A percentile compares a stretch with the other conserved stretches of the same genome.
phyloP scores from a whole-genome alignment of 2,888 invertebrate species.

The Tachina lurida region DNA sequence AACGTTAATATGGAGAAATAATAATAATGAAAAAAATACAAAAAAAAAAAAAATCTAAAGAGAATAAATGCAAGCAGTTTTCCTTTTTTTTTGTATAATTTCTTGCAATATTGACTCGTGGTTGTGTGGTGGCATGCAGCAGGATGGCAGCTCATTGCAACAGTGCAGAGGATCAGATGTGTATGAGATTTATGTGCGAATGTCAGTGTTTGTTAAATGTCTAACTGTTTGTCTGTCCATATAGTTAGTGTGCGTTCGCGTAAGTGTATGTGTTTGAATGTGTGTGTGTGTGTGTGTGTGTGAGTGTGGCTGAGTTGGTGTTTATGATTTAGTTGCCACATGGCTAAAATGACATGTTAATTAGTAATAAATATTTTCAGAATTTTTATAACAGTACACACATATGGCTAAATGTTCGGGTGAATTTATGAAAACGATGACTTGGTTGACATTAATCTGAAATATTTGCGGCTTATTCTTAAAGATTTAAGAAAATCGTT shows the following conservation, averaged over 20 bases:
- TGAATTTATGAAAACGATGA: slow-evolving; percentile 11
- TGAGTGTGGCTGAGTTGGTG: slow-evolving; percentile 64
- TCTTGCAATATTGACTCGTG: slow-evolving; percentile 53
- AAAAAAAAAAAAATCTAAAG: neutral
- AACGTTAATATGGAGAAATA: slow-evolving; percentile 60
- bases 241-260: neutral
- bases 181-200: slow-evolving; percentile 66
- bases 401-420: slow-evolving; percentile 33
- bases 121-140: slow-evolving; percentile 34
- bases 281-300: neutral
- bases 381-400: slow-evolving; percentile 57
- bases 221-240: slow-evolving; percentile 30
- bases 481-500: neutral
- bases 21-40: slow-evolving; percentile 3
- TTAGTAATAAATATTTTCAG: slow-evolving; percentile 71
- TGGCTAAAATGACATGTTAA: slow-evolving; percentile 72
- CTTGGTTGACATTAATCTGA: slow-evolving; percentile 31
- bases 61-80: slow-evolving; percentile 29
- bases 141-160: slow-evolving; percentile 1
- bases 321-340: slow-evolving; percentile 72
- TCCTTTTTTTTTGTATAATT: neutral
- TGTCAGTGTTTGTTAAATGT: slow-evolving; percentile 59
- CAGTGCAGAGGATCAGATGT: slow-evolving; percentile 61
- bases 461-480: slow-evolving; percentile 6
- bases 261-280: neutral